Base-by-base conservation (phyloP, 2,113 vertebrate species). In the Picathartes gymnocephalus region DNA sequence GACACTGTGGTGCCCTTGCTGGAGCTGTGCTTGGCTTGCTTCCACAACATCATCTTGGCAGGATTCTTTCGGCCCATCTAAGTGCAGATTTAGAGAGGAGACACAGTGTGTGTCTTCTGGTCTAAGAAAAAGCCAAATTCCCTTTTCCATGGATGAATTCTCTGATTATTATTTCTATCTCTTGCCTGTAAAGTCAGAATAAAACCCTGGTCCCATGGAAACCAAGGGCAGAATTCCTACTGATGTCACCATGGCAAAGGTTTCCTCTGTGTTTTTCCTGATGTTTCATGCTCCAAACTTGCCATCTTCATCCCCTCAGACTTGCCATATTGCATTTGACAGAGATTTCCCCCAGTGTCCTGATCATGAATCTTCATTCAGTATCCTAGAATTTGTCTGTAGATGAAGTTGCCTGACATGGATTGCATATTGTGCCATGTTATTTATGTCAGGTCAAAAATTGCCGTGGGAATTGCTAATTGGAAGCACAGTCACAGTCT, bases 361-460 rank as follows among this genome's bases (percentile, higher is more conserved):
- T 81, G 31, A 83, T 81, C 48, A 51, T 23, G 44, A 77, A 53
- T 57, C 64, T 92, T 91, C 81, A 81, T 58, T 83, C 28, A 27
- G 28, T n/a, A 79, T 71, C 76, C 57, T 35, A 40, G 60, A 62
- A 86, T 51, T 62, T 15, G 4, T 92, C 85, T 81, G 57, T 48
- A 90, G 93, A 90, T 58, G 51, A 95, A 81, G 58, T 83, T 92
- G 48, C 61, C 84, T 92, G 83, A 91, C 61, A 72, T 0, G 10
- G 42, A 51, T 87, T 88, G 73, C 61, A 74, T 66, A 79, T 69
- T 50, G 74, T 50, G 86, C 39, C 76, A 45, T 0, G 2, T 48
- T 86, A 93, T 86, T 86, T 92, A 73, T 83, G 54, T 80, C 68
- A 90, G 73, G 72, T 94, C 93, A 96, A 53, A 80, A 76, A 61